These are phyloP conservation scores for Semaprochilodus insignis DNA, from an alignment of 2,797 vertebrate genomes.

Conservation along the genomic window DNA sequence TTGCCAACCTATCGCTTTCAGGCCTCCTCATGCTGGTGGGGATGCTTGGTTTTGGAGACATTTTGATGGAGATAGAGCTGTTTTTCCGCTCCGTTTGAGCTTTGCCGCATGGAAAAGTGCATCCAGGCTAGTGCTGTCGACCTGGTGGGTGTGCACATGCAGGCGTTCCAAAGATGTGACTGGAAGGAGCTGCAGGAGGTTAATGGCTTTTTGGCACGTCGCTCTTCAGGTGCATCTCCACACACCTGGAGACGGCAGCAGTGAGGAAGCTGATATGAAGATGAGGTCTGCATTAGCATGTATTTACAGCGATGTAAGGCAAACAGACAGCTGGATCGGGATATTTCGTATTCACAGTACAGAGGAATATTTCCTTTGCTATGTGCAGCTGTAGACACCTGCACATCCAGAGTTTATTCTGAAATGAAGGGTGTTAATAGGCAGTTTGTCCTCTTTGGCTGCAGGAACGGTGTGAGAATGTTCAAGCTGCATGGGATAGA, in stretches of 20 bases:
- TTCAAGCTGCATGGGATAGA: too few relatives aligned
- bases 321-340: not conserved
- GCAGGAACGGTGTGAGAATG: too few relatives aligned
- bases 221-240: conserved; percentile 50
- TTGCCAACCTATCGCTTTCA: not conserved
- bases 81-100: conserved; percentile 37
- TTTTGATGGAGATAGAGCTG: not conserved
- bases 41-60: not conserved
- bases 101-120: conserved; percentile 45
- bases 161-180: conserved; percentile 1
- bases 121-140: conserved; percentile 26
- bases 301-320: not conserved
- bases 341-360: too few relatives aligned
- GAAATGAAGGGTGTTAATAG: not conserved
- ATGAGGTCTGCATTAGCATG: conserved; percentile 13
- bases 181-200: conserved; percentile 53
- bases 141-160: not conserved
- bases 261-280: conserved; percentile 13
- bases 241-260: conserved; percentile 18
- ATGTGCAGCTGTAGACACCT: not conserved
- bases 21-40: conserved; percentile 51
- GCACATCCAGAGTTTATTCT: not conserved
- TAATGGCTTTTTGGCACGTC: conserved; percentile 60
- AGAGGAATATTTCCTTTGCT: not conserved
- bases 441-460: not conserved